A percentile compares a stretch with the other conserved stretches of the same genome.
These are phyloP conservation scores for Caenorhabditis sp. DNA, from an alignment of 2,888 invertebrate species.

Conservation along the genomic window DNA sequence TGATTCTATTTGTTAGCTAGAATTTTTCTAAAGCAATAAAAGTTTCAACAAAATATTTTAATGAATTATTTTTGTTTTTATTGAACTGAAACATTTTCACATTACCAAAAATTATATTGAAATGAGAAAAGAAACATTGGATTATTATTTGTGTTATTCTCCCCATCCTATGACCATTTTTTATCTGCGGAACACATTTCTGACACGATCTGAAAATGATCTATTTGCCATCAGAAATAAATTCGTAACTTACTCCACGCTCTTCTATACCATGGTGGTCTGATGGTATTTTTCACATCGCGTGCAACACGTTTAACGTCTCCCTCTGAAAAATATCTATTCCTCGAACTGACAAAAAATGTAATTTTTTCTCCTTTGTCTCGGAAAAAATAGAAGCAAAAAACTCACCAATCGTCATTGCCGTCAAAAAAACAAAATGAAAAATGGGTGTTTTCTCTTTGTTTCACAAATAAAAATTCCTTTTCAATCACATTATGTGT, in stretches of 20 bases:
- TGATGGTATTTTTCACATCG: constrained; percentile 43
- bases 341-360: background rate
- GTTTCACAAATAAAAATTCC: background rate
- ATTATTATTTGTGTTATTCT: background rate
- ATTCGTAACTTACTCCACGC: constrained; percentile 39
- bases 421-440: background rate
- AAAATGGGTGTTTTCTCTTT: background rate
- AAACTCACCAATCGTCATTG: constrained; percentile 10
- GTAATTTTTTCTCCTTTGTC: background rate
- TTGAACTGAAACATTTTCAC: too few relatives aligned
- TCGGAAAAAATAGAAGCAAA: background rate
- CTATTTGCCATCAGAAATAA: background rate
- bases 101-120: too few relatives aligned
- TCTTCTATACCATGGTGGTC: constrained; percentile 54
- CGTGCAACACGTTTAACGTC: constrained; percentile 42
- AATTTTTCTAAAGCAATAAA: too few relatives aligned
- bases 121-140: background rate
- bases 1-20: too few relatives aligned
- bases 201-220: constrained; percentile 43
- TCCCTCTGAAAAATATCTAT: background rate
- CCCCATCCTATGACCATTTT: too few relatives aligned
- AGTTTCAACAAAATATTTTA: too few relatives aligned
- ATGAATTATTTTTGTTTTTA: too few relatives aligned
- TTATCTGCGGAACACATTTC: constrained; percentile 36
- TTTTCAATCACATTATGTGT: background rate